Evolutionary conservation across 1,140 invertebrate species (phyloP), one percentile per base, ranked within the genome.

Genomic region (Cecropterus lyciades): DNA sequence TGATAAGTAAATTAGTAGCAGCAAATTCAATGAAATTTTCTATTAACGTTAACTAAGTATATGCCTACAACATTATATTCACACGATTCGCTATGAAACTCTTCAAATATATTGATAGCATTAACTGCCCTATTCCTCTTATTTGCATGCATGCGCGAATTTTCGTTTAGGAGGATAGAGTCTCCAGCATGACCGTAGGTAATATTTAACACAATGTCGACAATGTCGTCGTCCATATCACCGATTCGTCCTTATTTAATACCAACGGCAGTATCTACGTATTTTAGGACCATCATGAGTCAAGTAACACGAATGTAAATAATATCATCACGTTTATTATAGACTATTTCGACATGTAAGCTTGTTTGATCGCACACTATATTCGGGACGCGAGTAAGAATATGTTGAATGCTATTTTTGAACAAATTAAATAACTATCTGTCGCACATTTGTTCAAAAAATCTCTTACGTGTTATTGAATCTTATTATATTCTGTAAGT

Each of bases 111-210:
- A 30, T 52, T 46, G 8, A 59, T 48, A 59, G 17, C 48, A 56
- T 33, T 30, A 46, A 46, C 11, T 13, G 40, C 15, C 37, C 43
- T 0, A 48, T 33, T 59, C 14, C 40, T 48, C 14, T 56, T 65
- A 37, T 42, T 37, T 46, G 63, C 63, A 55, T 65, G 63, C 63
- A 65, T 65, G 63, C 52, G 63, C 52, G 63, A 40, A 37, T 30
- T 59, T 33, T 48, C 20, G 24, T 48, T 15, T 33, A 48, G 17
- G 20, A 24, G 30, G 27, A 37, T 4, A 5, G 5, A 4, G 24
- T 53, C 14, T 24, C 43, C 14, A 59, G 56, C 56, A 59, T 59
- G 56, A 48, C 9, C 40, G 20, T 48, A 59, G 43, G 56, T 59
- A 57, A 8, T 51, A 43, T 40, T 33, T 48, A 48, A 48, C 27